phyloP scores from a whole-genome alignment of 2,797 vertebrate species.

The Erpetoichthys calabaricus region DNA sequence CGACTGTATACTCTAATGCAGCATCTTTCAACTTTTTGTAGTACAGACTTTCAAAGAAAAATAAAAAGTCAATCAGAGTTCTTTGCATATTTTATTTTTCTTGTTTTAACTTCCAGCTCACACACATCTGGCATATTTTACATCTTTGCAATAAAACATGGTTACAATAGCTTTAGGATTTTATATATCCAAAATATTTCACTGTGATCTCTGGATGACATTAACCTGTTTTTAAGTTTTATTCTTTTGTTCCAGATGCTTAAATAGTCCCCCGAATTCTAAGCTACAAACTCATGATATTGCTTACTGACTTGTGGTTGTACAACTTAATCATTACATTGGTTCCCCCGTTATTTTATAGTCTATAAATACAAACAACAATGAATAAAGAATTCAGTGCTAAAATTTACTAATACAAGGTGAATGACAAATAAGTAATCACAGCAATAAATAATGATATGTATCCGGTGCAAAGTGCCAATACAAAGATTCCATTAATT shows the following conservation, averaged over 20 bases:
- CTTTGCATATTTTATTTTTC: constrained; percentile 99
- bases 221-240: constrained; percentile 60
- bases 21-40: too few species aligned
- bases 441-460: constrained; percentile 95
- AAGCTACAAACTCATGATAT: constrained; percentile 95
- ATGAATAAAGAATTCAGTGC: constrained; percentile 86
- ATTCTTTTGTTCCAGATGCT: constrained; percentile 66
- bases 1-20: too few species aligned
- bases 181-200: constrained; percentile 97
- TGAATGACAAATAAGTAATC: constrained; percentile 61
- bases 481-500: constrained; percentile 83
- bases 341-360: constrained; percentile 59
- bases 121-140: constrained; percentile 96
- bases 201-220: constrained; percentile 87
- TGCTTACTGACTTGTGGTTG: constrained; percentile 93
- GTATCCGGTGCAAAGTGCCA: constrained; percentile 96
- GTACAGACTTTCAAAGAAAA: constrained; percentile 18
- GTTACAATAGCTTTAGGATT: constrained; percentile 95
- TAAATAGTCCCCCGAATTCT: constrained; percentile 61
- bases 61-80: constrained; percentile 66
- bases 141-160: constrained; percentile 99
- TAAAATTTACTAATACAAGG: constrained; percentile 73
- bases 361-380: constrained; percentile 93
- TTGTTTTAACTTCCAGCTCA: constrained; percentile 79
- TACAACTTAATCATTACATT: constrained; percentile 83